Conservation (phyloP, 2,113 vertebrate genomes). For the Dendropsophus ebraccatus region DNA sequence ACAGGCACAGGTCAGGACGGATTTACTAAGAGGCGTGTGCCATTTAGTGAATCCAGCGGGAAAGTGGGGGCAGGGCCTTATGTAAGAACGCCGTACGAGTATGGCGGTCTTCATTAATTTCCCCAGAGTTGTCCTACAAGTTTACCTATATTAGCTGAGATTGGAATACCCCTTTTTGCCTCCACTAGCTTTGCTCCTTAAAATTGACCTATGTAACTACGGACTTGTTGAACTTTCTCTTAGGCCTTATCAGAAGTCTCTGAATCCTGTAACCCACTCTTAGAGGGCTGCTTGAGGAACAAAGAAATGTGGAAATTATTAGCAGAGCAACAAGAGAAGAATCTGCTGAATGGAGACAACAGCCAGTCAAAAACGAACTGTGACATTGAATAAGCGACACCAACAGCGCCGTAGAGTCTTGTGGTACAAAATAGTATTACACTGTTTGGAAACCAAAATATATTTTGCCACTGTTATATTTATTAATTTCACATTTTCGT, state of each 20-base stretch:
- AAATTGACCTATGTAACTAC: neutral
- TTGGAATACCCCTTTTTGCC: no score
- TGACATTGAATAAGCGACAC: slow-evolving; percentile 49
- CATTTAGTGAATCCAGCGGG: no score
- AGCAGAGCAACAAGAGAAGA: slow-evolving; percentile 87
- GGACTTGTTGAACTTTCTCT: slow-evolving; percentile 3
- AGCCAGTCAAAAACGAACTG: slow-evolving; percentile 73
- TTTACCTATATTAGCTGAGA: no score
- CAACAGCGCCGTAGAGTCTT: slow-evolving; percentile 48
- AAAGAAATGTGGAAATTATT: slow-evolving; percentile 90
- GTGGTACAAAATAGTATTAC: slow-evolving; percentile 65
- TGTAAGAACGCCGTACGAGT: no score
- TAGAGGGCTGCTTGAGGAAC: slow-evolving; percentile 93
- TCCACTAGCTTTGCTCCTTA: neutral
- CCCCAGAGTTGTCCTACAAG: no score
- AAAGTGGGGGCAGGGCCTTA: no score
- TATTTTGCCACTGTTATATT: slow-evolving; percentile 80
- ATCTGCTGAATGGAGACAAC: slow-evolving; percentile 77
- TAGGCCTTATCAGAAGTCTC: slow-evolving; percentile 88
- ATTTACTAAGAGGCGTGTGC: no score
- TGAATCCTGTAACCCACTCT: slow-evolving; percentile 85
- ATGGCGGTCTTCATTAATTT: no score
- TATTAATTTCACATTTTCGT: slow-evolving; percentile 62
- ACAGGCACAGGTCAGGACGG: no score
- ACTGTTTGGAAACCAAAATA: slow-evolving; percentile 66